phyloP scores from a whole-genome alignment of 2,113 vertebrate species.

The Myotis lucifugus region DNA sequence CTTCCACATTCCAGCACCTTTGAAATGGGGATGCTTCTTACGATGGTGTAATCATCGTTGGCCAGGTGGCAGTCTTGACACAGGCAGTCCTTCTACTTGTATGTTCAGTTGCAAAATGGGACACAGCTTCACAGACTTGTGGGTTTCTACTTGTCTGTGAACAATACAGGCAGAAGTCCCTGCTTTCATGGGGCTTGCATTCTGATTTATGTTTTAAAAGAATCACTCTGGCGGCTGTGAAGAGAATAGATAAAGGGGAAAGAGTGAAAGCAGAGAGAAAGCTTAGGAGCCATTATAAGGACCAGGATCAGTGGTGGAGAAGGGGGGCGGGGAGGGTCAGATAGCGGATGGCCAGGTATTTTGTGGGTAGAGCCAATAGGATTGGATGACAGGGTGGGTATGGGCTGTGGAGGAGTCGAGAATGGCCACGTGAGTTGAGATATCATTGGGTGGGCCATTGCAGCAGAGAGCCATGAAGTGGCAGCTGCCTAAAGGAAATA shows the following conservation, averaged over 20 bases:
- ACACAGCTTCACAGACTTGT: background rate
- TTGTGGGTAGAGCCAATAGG: background rate
- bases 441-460: background rate
- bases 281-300: background rate
- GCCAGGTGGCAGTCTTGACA: background rate
- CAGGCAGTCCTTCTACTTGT: background rate
- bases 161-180: background rate
- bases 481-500: background rate
- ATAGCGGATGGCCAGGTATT: background rate
- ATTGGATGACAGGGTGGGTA: background rate
- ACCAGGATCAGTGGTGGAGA: background rate
- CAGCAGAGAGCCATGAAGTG: background rate
- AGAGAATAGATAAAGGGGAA: background rate
- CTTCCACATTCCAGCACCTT: background rate
- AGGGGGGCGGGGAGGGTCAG: background rate
- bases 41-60: background rate
- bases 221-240: background rate
- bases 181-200: background rate
- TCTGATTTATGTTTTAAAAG: background rate
- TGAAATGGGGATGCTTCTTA: background rate
- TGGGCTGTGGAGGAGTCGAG: background rate
- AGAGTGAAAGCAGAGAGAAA: background rate
- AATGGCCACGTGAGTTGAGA: fast-evolving
- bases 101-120: background rate
- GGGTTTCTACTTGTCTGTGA: background rate